Evolutionary conservation across 1,140 invertebrate species (phyloP).

Genomic region (Plodia interpunctella): DNA sequence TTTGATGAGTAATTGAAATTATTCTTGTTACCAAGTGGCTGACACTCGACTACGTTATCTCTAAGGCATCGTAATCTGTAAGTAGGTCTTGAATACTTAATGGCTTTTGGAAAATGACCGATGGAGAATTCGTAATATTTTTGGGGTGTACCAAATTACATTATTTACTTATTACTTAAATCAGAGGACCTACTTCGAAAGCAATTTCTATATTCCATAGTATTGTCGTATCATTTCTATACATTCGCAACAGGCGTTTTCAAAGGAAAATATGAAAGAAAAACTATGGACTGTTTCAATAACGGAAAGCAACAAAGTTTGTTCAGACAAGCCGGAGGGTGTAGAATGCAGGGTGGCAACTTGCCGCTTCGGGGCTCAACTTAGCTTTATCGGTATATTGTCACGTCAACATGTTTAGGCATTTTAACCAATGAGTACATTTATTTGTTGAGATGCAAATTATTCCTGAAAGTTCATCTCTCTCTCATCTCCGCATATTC

Average conservation of each 20-base stretch:
- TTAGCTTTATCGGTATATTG: slow-evolving; percentile 29
- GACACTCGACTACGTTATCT: background rate
- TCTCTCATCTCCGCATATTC: too few species aligned
- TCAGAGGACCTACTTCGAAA: too few species aligned
- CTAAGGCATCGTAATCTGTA: background rate
- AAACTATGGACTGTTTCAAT: slow-evolving; percentile 70
- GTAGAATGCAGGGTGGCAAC: slow-evolving; percentile 18
- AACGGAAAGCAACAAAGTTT: slow-evolving; percentile 68
- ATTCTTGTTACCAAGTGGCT: slow-evolving; percentile 6
- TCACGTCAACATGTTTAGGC: slow-evolving; percentile 31
- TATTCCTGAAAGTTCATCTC: too few species aligned
- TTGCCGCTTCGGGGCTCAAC: slow-evolving; percentile 11
- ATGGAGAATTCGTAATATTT: too few species aligned
- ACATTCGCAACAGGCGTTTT: slow-evolving; percentile 29
- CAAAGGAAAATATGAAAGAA: slow-evolving; percentile 63
- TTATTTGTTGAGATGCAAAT: too few species aligned
- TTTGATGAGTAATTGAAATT: slow-evolving; percentile 43
- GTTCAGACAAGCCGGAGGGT: slow-evolving; percentile 51
- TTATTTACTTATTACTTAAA: too few species aligned
- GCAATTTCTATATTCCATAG: background rate
- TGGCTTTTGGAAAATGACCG: too few species aligned
- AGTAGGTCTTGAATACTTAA: too few species aligned
- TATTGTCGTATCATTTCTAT: background rate
- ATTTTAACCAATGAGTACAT: too few species aligned
- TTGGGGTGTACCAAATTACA: too few species aligned